phyloP scores from a whole-genome alignment of 2,797 vertebrate genomes.

The Pantherophis vulpinus region DNA sequence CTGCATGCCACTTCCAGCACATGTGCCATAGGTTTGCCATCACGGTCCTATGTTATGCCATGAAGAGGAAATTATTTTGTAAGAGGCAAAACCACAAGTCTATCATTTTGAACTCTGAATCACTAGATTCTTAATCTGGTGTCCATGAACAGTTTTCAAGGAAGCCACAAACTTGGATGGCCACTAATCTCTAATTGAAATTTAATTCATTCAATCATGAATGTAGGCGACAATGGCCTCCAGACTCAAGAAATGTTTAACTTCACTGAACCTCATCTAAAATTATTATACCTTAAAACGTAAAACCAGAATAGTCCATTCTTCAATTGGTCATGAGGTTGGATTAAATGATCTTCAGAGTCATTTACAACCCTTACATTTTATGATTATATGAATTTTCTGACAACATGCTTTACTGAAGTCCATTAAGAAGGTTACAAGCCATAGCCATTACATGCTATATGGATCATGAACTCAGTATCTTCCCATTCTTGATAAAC shows the following conservation, averaged over 20 bases:
- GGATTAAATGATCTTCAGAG: not conserved
- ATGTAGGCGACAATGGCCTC: not conserved
- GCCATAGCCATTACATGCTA: not conserved
- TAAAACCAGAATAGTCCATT: not conserved
- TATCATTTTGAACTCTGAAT: not conserved
- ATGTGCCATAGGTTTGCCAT: no score
- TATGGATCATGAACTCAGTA: constrained; percentile 17
- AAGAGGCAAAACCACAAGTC: not conserved
- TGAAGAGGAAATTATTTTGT: not conserved
- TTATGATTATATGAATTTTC: not conserved
- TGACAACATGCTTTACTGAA: not conserved
- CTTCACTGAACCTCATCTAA: not conserved
- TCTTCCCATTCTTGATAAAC: not conserved
- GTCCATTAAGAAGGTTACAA: not conserved
- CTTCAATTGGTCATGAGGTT: not conserved
- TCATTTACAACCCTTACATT: not conserved
- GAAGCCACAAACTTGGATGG: not conserved
- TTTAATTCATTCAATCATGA: not conserved
- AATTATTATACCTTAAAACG: not conserved
- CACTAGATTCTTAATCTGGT: not conserved
- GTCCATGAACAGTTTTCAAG: not conserved
- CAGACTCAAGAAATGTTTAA: not conserved
- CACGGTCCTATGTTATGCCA: not conserved
- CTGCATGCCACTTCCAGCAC: no score
- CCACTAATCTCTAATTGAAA: not conserved